Evolutionary conservation across 2,113 vertebrate species (phyloP).

Genomic region (Pterophyllum scalare): DNA sequence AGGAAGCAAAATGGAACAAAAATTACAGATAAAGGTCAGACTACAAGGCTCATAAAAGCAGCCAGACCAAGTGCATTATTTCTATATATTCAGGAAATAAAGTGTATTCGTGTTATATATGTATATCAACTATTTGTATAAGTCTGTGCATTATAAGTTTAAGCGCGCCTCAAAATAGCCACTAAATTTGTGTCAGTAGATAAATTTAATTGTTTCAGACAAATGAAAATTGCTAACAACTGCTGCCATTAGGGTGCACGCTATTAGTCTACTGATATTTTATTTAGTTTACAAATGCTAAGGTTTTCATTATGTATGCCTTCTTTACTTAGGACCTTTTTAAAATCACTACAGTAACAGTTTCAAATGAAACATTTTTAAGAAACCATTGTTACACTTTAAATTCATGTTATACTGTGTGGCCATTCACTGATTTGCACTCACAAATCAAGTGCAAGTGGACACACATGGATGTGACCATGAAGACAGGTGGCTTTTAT

Average conservation of each 20-base stretch:
- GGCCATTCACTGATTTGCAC: neutral
- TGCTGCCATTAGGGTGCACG: rapidly evolving
- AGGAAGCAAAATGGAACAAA: conserved; percentile 52
- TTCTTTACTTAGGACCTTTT: neutral
- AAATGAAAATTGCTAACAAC: neutral
- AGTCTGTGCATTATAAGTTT: neutral
- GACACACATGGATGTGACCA: neutral
- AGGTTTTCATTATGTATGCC: neutral
- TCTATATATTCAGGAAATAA: neutral
- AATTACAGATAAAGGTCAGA: conserved; percentile 71
- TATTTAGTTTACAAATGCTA: neutral
- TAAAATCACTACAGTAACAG: neutral
- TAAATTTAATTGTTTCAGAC: neutral
- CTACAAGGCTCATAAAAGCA: conserved; percentile 29
- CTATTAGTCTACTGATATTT: neutral
- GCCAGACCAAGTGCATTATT: conserved; percentile 1
- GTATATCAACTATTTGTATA: neutral
- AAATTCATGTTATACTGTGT: neutral
- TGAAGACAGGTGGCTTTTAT: neutral
- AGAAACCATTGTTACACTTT: neutral
- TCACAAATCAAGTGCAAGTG: neutral
- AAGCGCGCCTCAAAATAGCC: neutral
- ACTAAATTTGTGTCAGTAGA: neutral
- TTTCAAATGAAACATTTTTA: neutral
- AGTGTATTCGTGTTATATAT: neutral